A percentile compares a stretch with the other conserved stretches of the same genome.
Conservation (phyloP, 2,797 vertebrate genomes). For the Cirrhinus mrigala region DNA sequence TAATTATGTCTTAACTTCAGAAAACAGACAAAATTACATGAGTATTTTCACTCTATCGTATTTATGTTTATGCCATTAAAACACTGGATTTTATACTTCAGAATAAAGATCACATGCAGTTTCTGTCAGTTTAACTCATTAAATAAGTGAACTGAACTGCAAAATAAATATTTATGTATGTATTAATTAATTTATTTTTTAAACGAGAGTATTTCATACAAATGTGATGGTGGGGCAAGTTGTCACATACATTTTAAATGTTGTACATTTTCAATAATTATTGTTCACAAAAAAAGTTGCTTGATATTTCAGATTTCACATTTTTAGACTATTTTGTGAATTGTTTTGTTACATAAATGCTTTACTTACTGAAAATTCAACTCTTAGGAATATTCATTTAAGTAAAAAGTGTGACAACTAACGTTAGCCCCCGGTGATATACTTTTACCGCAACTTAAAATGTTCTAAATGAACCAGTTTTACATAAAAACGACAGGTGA, state of each 20-base stretch:
- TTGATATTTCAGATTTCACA: background rate
- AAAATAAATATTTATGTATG: too few relatives aligned
- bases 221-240: background rate
- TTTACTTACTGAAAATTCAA: background rate
- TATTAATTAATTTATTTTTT: too few relatives aligned
- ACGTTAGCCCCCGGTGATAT: too few relatives aligned
- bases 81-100: background rate
- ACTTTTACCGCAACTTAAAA: too few relatives aligned
- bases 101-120: background rate
- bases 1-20: too few relatives aligned
- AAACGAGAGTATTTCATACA: too few relatives aligned
- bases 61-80: background rate
- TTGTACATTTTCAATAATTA: background rate
- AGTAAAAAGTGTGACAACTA: slow-evolving; percentile 3
- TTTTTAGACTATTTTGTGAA: background rate
- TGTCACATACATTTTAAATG: background rate
- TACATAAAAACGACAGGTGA: background rate
- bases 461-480: background rate
- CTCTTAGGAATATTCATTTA: background rate
- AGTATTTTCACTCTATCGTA: background rate
- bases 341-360: background rate
- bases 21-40: background rate
- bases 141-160: background rate
- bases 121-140: background rate
- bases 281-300: background rate